Evolutionary conservation across 2,888 invertebrate species (phyloP), one percentile per base, ranked within the genome.

Genomic region (Fragum whitleyi): DNA sequence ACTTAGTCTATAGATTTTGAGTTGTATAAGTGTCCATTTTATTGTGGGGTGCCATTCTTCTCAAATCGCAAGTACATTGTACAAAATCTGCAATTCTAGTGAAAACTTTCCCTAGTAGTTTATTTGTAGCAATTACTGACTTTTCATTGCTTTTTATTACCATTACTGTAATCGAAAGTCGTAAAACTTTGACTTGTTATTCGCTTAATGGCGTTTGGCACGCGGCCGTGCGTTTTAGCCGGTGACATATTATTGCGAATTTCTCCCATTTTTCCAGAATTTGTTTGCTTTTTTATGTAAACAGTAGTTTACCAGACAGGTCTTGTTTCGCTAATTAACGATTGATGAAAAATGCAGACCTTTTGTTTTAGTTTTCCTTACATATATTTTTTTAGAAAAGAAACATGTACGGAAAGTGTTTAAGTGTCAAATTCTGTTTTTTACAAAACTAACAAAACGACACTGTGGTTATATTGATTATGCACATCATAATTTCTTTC

Each of bases 171-270:
- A 70, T 70, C 70, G 55, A 70, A 70, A 70, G 36, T 36, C 57
- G 70, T 70, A 57, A 70, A 53, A 32, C n/a, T 42, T 42, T 65
- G 55, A 55, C 55, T 32, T 70, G 55, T 55, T 70, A 55, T 55
- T 55, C 51, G 9, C 55, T 36, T 70, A 57, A 70, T 79, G 74
- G 71, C 74, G 69, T 55, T 70, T 74, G 79, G 79, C 79, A 74
- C 74, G 74, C 70, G 70, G 62, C 62, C 55, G 70, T 51, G 51
- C 51, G 69, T 68, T 68, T 70, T 26, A 51, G 68, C 53, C 69
- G 65, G 55, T 74, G 79, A 74, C 79, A 79, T 53, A 74, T 79
- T 74, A 74, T 74, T 71, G 79, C 69, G 65, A 70, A 36, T 70
- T 55, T 70, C 57, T 36, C 36, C 23, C 70, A 57, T 57, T 70